These are phyloP conservation scores for Pangasius larnaudii DNA, from an alignment of 2,797 vertebrate species.

Conservation along the genomic window DNA sequence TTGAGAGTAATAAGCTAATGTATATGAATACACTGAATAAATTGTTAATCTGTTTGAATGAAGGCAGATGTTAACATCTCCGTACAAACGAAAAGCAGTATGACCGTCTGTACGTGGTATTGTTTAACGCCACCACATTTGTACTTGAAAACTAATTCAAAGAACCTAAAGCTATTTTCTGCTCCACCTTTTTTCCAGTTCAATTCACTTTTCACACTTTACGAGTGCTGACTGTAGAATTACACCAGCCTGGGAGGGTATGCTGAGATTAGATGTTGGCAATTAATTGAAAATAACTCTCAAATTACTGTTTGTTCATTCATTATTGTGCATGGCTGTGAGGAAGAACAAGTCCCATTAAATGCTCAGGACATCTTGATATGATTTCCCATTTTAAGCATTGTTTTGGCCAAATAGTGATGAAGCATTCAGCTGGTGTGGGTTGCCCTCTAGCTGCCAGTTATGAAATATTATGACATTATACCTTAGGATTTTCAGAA, in stretches of 20 bases:
- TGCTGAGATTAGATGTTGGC: conserved; percentile 56
- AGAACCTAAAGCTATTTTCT: conserved; percentile 37
- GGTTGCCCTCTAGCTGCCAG: conserved; percentile 85
- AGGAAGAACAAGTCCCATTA: conserved; percentile 22
- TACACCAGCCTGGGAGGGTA: not conserved
- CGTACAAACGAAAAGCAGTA: conserved; percentile 9
- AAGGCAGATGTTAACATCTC: conserved; percentile 6
- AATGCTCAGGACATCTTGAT: conserved; percentile 41
- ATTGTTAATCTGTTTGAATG: conserved; percentile 3
- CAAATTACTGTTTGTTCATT: conserved; percentile 23
- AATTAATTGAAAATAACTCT: conserved; percentile 72
- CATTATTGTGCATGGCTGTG: conserved; percentile 51
- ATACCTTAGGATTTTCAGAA: conserved; percentile 33
- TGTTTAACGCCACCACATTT: not conserved
- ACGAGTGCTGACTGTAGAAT: conserved; percentile 14
- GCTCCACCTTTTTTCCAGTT: conserved; percentile 7
- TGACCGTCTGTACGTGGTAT: not conserved
- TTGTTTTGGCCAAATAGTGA: conserved; percentile 59
- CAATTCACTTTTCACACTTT: not conserved
- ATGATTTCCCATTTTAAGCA: conserved; percentile 62
- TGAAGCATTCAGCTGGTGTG: conserved; percentile 69
- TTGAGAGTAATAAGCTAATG: not conserved
- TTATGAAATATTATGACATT: conserved; percentile 67
- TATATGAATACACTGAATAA: not conserved
- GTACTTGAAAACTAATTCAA: conserved; percentile 7